Evolutionary conservation across 2,113 vertebrate genomes (phyloP).

Genomic region (Prolemur simus): DNA sequence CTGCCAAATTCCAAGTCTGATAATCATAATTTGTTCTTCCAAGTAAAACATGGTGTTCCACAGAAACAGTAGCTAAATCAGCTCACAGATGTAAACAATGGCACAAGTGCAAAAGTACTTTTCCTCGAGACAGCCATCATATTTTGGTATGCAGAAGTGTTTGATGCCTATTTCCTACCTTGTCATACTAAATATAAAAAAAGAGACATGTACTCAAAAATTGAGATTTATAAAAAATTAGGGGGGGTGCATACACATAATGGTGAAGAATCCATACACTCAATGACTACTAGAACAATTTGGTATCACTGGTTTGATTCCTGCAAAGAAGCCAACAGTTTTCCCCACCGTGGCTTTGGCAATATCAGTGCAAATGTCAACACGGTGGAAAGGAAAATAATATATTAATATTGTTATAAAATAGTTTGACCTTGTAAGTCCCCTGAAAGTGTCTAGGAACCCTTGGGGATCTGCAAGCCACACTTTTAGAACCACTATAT

Average conservation of each 20-base stretch:
- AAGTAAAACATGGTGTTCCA: slow-evolving; percentile 18
- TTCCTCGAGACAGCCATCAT: not conserved
- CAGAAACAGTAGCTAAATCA: not conserved
- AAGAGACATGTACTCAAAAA: not conserved
- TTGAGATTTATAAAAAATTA: not conserved
- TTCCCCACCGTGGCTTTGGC: not conserved
- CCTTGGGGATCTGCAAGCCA: not conserved
- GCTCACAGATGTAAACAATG: not conserved
- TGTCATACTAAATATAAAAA: not conserved
- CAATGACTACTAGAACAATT: not conserved
- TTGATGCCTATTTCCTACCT: not conserved
- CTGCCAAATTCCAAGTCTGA: slow-evolving; percentile 55
- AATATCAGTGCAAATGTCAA: not conserved
- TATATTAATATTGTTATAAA: not conserved
- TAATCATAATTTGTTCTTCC: slow-evolving; percentile 47
- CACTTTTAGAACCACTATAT: not conserved
- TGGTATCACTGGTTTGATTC: not conserved
- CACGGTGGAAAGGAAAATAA: not conserved
- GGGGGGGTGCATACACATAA: not conserved
- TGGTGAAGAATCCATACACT: not conserved
- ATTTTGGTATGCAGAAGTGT: not conserved
- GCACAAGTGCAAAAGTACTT: not conserved
- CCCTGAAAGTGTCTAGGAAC: not conserved
- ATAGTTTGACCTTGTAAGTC: not conserved
- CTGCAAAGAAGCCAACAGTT: not conserved